Evolutionary conservation across 2,888 invertebrate genomes (phyloP), one percentile per base, ranked within the genome.

Genomic region (Drosophila cognata): DNA sequence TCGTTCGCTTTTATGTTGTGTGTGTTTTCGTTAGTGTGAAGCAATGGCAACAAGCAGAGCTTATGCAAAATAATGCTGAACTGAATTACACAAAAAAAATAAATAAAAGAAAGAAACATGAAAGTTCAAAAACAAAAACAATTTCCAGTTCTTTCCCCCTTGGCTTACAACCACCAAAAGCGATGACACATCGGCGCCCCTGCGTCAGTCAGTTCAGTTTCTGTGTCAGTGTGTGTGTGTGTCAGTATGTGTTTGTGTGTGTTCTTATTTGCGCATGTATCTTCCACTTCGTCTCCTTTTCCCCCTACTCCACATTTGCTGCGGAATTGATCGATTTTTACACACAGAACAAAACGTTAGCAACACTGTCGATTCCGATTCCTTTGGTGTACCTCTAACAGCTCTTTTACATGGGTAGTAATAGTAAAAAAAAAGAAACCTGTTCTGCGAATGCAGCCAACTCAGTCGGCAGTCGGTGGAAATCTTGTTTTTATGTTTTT

Each of bases 111-210:
- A 57, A 29, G 33, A 57, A 68, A 52, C n/a, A 56, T 36, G 51
- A 64, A 61, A 29, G 41, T 60, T 51, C n/a, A 67, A 52, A 72
- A 69, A 59, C 53, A 71, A 86, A 72, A 74, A 75, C 63, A 75
- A 74, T 79, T 77, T 68, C 55, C 73, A 35, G 18, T 56, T 63
- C 50, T 64, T 79, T 74, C 56, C 62, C 53, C 53, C 60, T 68
- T 16, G 8, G 16, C 48, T 67, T 78, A 79, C 85, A 88, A 84
- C 77, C 76, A 80, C 80, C 71, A 69, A 76, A 61, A 76, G 65
- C 75, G 90, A 89, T 89, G 89, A 89, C 89, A 89, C 89, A 89
- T 90, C 89, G 79, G 56, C 69, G 79, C 61, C 67, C 61, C 58
- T 83, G 75, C 71, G 66, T 66, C 68, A 77, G 50, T 79, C 68